A percentile compares a stretch with the other conserved stretches of the same genome.
Conservation (phyloP, 1,140 invertebrate genomes). For the Brachionus asplanchnoidis region DNA sequence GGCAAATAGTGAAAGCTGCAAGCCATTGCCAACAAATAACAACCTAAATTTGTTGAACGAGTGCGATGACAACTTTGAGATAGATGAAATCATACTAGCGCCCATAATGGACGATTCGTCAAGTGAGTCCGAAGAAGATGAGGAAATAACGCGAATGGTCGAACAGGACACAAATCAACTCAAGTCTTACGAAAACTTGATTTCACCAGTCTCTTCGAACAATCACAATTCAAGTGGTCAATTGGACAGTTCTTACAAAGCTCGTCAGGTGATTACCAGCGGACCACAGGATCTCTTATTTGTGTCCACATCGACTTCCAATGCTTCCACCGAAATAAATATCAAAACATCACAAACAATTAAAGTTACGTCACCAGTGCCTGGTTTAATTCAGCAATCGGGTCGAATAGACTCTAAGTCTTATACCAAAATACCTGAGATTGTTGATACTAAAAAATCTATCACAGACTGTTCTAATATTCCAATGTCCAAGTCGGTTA, state of each 20-base stretch:
- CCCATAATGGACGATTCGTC: constrained; percentile 24
- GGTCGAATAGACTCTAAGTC: constrained; percentile 24
- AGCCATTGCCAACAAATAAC: not conserved
- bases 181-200: constrained; percentile 4
- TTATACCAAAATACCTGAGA: constrained; percentile 38
- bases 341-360: not conserved
- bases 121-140: constrained; percentile 38
- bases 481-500: constrained; percentile 18
- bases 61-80: constrained; percentile 37
- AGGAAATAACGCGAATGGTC: constrained; percentile 38
- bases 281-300: not conserved
- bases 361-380: not conserved
- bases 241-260: not conserved
- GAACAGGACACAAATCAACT: not conserved
- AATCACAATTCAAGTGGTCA: not conserved
- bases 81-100: constrained; percentile 28
- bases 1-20: not conserved
- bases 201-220: not conserved
- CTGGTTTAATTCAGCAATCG: not conserved
- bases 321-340: constrained; percentile 4
- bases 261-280: not conserved
- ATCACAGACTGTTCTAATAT: not conserved
- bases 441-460: not conserved
- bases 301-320: constrained; percentile 15
- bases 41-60: not conserved